Base-by-base conservation (phyloP, 2,113 vertebrate genomes). In the Psophia crepitans region DNA sequence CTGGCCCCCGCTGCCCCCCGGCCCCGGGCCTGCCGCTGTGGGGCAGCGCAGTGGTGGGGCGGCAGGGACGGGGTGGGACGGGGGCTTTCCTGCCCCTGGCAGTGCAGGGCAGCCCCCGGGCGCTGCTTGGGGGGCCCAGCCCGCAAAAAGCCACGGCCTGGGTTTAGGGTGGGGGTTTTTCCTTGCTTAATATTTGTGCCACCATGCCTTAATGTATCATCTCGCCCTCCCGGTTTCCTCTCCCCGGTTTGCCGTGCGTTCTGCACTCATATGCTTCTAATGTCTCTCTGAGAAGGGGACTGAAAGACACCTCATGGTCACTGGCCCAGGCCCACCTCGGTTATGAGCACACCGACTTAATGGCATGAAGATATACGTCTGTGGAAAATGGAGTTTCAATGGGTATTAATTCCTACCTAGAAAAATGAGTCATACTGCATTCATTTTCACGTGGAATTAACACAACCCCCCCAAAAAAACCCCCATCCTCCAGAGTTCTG, bases 161-260 rank as follows among this genome's bases (percentile, higher is more conserved):
- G 13, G 8, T n/a, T 30, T 27, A 23, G 30, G 0, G 9, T 30
- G 43, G 12, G 26, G 7, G 2, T 10, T 64, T 16, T 60, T 64
- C 26, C 46, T 30, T 7, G 32, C 9, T 14, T 32, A 27, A 13
- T 46, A 4, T 0, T 27, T 13, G 23, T 4, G 8, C 9, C 3
- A 1, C 27, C 2, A 0, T 14, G 49, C 49, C 27, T 27, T 7
- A 19, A 8, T 4, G 1, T 4, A 10, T 14, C 32, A 2, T 4
- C 61, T 54, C 14, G 1, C 23, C 35, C 32, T 33, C 27, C 19
- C 10, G 8, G 0, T 30, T 37, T 51, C n/a, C 68, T 51, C 30
- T 10, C 27, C 18, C 30, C 2, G 43, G 14, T 22, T 58, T n/a
- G 43, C 74, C 14, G 6, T 8, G 61, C 12, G 37, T 41, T 21